These are phyloP conservation scores for Sipha maydis DNA, from an alignment of 2,888 invertebrate genomes.

Conservation along the genomic window DNA sequence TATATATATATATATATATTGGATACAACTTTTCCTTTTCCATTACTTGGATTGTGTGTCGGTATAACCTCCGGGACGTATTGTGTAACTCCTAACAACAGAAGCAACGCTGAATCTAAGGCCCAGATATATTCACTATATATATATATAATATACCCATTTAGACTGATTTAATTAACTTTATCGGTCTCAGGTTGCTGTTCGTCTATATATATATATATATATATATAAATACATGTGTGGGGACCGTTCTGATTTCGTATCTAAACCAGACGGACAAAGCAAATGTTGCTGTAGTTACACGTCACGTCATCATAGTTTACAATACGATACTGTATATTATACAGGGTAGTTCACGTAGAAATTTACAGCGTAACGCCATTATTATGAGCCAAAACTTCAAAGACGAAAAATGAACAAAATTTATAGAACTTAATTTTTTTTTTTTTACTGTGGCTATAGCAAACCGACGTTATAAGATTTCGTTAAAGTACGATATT, in stretches of 20 bases:
- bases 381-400: no score
- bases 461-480: no score
- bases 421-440: no score
- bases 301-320: not conserved
- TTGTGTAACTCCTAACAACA: constrained; percentile 20
- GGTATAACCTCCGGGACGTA: constrained; percentile 12
- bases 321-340: no score
- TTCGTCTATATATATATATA: not conserved
- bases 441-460: no score
- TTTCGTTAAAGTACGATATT: no score
- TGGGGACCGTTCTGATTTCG: not conserved
- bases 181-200: not conserved
- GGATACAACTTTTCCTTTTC: constrained; percentile 39
- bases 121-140: constrained; percentile 3
- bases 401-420: no score
- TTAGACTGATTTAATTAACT: constrained; percentile 44
- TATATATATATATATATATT: not conserved
- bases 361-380: no score
- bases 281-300: not conserved
- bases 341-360: no score
- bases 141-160: not conserved
- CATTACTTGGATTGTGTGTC: constrained; percentile 50
- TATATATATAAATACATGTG: no score
- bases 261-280: not conserved
- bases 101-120: constrained; percentile 10